Conservation (phyloP, 2,797 vertebrate genomes). For the Spinus olivaceus region DNA sequence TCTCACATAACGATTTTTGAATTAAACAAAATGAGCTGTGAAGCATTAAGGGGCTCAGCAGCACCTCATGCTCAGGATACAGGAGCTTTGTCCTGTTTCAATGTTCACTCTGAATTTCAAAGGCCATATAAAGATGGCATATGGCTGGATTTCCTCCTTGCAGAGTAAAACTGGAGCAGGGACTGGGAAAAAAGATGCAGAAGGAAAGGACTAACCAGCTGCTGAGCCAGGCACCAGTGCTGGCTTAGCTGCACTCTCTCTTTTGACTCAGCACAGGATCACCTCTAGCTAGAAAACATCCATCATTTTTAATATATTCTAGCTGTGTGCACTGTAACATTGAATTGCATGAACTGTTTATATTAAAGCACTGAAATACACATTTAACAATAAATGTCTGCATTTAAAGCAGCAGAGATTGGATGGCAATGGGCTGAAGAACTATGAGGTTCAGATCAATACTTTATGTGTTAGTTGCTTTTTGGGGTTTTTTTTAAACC, state of each 20-base stretch:
- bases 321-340: not conserved
- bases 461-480: not conserved
- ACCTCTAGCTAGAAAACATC: not conserved
- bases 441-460: not conserved
- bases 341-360: not conserved
- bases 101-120: not conserved
- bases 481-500: accelerated
- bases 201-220: not conserved
- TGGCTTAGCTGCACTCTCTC: not conserved
- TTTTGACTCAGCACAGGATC: not conserved
- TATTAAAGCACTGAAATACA: not conserved
- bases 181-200: not conserved
- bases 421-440: not conserved
- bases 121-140: not conserved
- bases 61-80: not conserved
- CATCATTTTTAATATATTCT: not conserved
- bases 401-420: not conserved
- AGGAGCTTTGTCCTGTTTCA: not conserved
- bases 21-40: not conserved
- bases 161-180: not conserved
- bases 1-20: not conserved
- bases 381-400: not conserved
- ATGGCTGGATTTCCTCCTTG: not conserved
- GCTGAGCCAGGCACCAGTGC: not conserved
- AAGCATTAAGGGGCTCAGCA: not conserved